A percentile compares a stretch with the other conserved stretches of the same genome.
These are phyloP conservation scores for Prolemur simus DNA, from an alignment of 2,113 vertebrate genomes.

Conservation along the genomic window DNA sequence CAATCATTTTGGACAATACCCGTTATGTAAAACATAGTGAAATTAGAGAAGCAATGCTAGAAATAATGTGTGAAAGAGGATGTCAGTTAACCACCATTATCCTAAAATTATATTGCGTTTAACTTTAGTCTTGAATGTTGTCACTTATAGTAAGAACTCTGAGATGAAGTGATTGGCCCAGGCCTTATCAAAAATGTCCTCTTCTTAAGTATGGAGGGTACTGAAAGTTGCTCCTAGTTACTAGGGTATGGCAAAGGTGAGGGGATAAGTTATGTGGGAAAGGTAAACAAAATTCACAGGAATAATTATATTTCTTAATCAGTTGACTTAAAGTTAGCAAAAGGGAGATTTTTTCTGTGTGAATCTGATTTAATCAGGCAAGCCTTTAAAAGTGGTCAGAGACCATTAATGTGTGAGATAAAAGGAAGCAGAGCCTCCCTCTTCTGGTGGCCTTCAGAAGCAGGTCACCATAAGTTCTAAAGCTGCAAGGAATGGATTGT, in stretches of 20 bases:
- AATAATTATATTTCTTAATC: neutral
- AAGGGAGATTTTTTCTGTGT: neutral
- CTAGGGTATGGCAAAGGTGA: neutral
- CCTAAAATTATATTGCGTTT: neutral
- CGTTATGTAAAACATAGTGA: neutral
- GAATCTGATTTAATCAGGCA: neutral
- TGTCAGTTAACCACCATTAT: neutral
- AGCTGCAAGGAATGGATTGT: neutral
- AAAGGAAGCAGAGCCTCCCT: neutral
- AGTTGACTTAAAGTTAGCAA: neutral
- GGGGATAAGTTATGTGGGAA: neutral
- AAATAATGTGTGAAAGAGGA: neutral
- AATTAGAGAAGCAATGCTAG: neutral
- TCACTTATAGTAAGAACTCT: neutral
- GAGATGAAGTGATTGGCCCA: neutral
- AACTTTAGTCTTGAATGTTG: neutral
- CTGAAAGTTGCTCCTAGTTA: neutral
- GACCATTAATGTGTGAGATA: accelerated
- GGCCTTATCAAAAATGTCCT: neutral
- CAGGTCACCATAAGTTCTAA: neutral
- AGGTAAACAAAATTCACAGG: neutral
- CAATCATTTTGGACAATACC: neutral
- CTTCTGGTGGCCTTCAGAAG: neutral
- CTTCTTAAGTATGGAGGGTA: neutral
- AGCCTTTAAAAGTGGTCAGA: neutral